These are phyloP conservation scores for Trachymyrmex septentrionalis DNA, from an alignment of 1,140 invertebrate genomes.

Conservation along the genomic window DNA sequence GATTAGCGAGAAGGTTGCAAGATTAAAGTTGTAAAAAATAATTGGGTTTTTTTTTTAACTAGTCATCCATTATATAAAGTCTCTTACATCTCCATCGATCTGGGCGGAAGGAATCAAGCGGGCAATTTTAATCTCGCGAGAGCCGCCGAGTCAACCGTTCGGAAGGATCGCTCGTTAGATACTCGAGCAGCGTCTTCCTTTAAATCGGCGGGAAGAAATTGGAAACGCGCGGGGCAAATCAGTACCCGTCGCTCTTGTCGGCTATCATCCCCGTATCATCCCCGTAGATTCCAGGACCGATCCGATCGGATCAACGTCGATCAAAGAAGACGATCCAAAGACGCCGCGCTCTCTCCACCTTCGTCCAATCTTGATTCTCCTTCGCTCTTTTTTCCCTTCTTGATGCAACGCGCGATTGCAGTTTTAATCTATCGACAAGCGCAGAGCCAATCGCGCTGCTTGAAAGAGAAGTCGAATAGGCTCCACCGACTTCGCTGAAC, in stretches of 20 bases:
- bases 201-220: constrained; percentile 53
- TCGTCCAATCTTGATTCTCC: constrained; percentile 6
- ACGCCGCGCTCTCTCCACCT: not conserved
- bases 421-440: constrained; percentile 76
- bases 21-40: not conserved
- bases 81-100: constrained; percentile 19
- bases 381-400: not conserved
- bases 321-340: constrained; percentile 48
- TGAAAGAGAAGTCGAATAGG: constrained; percentile 65
- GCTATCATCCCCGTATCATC: constrained; percentile 45
- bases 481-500: constrained; percentile 60
- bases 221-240: constrained; percentile 41
- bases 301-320: constrained; percentile 45
- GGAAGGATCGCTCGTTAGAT: constrained; percentile 55
- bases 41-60: constrained; percentile 11
- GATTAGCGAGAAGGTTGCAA: not conserved
- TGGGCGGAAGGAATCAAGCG: constrained; percentile 21
- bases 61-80: constrained; percentile 15
- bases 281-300: constrained; percentile 25
- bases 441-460: constrained; percentile 66
- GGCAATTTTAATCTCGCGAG: constrained; percentile 60
- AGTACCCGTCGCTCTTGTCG: constrained; percentile 37
- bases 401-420: constrained; percentile 48
- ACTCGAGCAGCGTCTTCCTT: constrained; percentile 44
- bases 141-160: constrained; percentile 44